Evolutionary conservation across 2,888 invertebrate genomes (phyloP), one percentile per base, ranked within the genome.

Genomic region (Philereme transversata): DNA sequence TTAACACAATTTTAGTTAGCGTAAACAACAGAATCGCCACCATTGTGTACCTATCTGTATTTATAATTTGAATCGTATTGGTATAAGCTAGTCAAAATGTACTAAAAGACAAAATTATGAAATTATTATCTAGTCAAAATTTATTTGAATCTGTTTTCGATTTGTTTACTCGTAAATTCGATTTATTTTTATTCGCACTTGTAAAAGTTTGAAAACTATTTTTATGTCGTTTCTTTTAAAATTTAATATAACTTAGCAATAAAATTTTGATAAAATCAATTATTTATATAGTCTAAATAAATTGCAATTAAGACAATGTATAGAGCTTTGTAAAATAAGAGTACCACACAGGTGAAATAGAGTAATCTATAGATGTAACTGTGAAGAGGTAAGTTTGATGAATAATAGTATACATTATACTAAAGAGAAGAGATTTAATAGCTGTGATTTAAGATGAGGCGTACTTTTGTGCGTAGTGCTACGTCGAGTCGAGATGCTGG

Each of bases 181-280:
- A 78, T 79, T 81, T 79, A 77, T 78, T 78, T 81, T 76, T 76
- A 75, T 81, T 81, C 64, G 60, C 74, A 75, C 64, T 71, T 79
- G 72, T 79, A 68, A 77, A 84, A 79, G 75, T 80, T 77, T 74
- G 77, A 58, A 61, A 73, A 75, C 71, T 81, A 80, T 82, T 80
- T 83, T 83, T 79, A 82, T 82, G 84, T 84, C 81, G 81, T 82
- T 77, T 86, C 80, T 84, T 83, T 85, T 85, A 75, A 81, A 86
- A 72, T 81, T 49, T 60, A 58, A 80, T 82, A 81, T 78, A 82
- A 82, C 68, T 79, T 88, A 90, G 90, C 88, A 90, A 90, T 90
- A 89, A 85, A 84, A 75, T 81, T 86, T 87, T 88, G 87, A 91
- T 90, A 86, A 90, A 92, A 91, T 92, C 92, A 92, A 92, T 92